These are phyloP conservation scores for Typhlichthys eigenmanni DNA, from an alignment of 2,797 vertebrate species.

Conservation along the genomic window DNA sequence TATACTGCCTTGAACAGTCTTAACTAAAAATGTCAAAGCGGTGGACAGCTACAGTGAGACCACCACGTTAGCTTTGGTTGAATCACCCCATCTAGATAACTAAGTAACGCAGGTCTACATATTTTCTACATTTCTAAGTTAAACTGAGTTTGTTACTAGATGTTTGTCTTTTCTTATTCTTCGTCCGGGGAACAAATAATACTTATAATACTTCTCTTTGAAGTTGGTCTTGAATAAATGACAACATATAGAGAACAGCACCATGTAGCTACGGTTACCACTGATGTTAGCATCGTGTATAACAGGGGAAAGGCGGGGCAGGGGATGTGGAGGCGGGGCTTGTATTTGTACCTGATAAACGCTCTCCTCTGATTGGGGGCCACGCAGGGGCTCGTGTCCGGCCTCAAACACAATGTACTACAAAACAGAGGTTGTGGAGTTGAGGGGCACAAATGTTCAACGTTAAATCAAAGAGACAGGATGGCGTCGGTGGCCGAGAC, in stretches of 20 bases:
- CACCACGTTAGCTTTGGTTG: conserved; percentile 22
- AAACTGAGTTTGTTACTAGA: neutral
- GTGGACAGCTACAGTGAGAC: conserved; percentile 35
- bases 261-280: conserved; percentile 40
- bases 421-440: conserved; percentile 79
- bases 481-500: conserved; percentile 6
- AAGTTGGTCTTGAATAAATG: neutral
- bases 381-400: conserved; percentile 97
- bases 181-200: too few species aligned
- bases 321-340: conserved; percentile 47
- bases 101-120: conserved; percentile 42
- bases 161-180: too few species aligned
- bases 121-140: conserved; percentile 7
- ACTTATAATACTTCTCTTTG: neutral
- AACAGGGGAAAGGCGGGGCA: conserved; percentile 28
- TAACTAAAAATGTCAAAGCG: conserved; percentile 57
- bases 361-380: conserved; percentile 96
- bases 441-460: conserved; percentile 44
- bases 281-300: conserved; percentile 37
- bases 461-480: conserved; percentile 36
- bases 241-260: conserved; percentile 4
- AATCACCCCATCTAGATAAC: conserved; percentile 32
- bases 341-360: conserved; percentile 96
- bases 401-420: conserved; percentile 99
- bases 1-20: conserved; percentile 51